Evolutionary conservation across 2,113 vertebrate genomes (phyloP), one percentile per base, ranked within the genome.

Genomic region (Rhodinocichla rosea): DNA sequence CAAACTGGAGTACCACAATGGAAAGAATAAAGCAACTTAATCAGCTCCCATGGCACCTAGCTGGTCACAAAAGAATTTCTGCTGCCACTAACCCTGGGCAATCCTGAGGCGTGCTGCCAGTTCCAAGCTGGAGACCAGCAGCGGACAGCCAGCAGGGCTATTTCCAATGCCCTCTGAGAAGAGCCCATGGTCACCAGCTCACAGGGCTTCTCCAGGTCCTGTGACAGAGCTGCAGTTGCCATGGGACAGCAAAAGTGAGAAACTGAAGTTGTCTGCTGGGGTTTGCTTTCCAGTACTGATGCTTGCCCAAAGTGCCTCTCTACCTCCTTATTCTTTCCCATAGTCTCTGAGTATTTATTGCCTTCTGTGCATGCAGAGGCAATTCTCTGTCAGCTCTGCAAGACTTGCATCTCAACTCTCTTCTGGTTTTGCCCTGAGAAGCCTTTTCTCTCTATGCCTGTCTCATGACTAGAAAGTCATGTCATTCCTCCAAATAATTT

Each of bases 61-160:
- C 1, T 45, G 40, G 40, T 47, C 55, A 64, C 49, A 56, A 65
- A 57, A 85, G 16, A 40, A 71, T 57, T 82, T 44, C 53, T 60
- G 13, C 22, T 7, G 8, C 67, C 44, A 53, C 63, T 55, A 62
- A 30, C 47, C 35, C 32, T 13, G 64, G 50, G 47, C 65, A 79
- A 30, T 45, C 67, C 33, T 33, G 57, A 88, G 44, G 44, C 4
- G 17, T 64, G 57, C 84, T 90, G 53, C 28, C 57, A 49, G 44
- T 17, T 62, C 78, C 70, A 88, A 37, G 52, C 1, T 6, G 37
- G 21, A 65, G 7, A 62, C 5, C 40, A 64, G 49, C 6, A 62
- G 45, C 0, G 0, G n/a, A 12, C 0, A 2, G 8, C 23, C 32
- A 83, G n/a, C 19, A 85, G 59, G 22, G n/a, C 15, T 69, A 27